A percentile compares a stretch with the other conserved stretches of the same genome.
Evolutionary conservation across 2,113 vertebrate genomes (phyloP).

Genomic region (Amphilophus citrinellus): DNA sequence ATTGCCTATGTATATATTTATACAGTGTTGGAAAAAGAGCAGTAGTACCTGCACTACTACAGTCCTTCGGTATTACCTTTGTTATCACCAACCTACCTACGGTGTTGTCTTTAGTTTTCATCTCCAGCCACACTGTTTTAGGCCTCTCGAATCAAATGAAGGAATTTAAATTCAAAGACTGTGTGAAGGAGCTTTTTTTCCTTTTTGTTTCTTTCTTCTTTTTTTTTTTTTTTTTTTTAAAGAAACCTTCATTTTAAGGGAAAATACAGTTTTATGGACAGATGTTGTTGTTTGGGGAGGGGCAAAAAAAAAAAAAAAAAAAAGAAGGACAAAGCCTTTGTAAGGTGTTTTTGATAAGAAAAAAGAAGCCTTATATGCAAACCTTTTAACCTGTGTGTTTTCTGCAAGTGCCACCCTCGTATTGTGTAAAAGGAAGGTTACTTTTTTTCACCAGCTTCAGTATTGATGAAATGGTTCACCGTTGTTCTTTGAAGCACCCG

Average conservation of each 20-base stretch:
- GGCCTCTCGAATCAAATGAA: constrained; percentile 87
- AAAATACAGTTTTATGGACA: constrained; percentile 84
- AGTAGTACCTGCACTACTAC: constrained; percentile 92
- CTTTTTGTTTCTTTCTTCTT: not conserved
- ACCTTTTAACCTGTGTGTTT: constrained; percentile 99
- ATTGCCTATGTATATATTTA: constrained; percentile 99
- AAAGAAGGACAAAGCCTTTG: constrained; percentile 93
- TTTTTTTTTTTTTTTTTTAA: constrained; percentile 81
- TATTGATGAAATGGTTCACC: constrained; percentile 92
- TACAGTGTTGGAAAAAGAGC: constrained; percentile 88
- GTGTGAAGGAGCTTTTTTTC: constrained; percentile 63
- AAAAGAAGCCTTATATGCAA: constrained; percentile 99
- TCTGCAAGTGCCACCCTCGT: constrained; percentile 99
- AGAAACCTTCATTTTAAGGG: constrained; percentile 93
- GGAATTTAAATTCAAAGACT: constrained; percentile 64
- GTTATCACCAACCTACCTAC: constrained; percentile 84
- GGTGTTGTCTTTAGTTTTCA: constrained; percentile 87
- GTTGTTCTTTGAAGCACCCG: constrained; percentile 98
- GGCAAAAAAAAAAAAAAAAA: not conserved
- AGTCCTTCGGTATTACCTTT: constrained; percentile 92
- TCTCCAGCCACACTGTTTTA: constrained; percentile 97
- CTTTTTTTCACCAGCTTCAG: constrained; percentile 96
- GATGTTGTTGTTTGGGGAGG: constrained; percentile 27
- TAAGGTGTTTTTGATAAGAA: constrained; percentile 93
- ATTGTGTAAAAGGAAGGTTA: constrained; percentile 95